Evolutionary conservation across 1,140 invertebrate species (phyloP), one percentile per base, ranked within the genome.

Genomic region (Lineus longissimus): DNA sequence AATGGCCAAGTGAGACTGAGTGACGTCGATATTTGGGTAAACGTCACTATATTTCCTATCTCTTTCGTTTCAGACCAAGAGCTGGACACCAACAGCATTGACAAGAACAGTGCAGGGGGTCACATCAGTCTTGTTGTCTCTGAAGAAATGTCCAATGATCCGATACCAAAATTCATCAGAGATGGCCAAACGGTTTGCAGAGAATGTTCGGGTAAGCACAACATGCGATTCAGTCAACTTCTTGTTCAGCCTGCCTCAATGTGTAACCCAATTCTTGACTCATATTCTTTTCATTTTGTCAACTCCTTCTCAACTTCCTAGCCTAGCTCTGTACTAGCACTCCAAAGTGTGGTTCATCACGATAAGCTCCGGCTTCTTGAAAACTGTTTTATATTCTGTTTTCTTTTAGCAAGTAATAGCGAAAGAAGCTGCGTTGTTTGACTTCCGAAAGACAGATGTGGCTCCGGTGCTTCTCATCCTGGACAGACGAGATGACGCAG

Each of bases 91-190:
- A 25, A 81, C 73, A 75, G 86, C 81, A 69, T 81, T 97, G 13
- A 87, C 89, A 36, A 86, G 95, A 71, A 89, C 88, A 57, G 87
- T 91, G 1, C 89, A 95, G 80, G 94, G 94, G 0, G 83, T 99
- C 25, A 87, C 90, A 29, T 88, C 92, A 0, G 85, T 97, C 7
- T 81, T 98, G 23, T 83, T 99, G n/a, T 93, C 95, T 0, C 79
- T 98, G 15, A 96, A 95, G 77, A 91, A 94, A 72, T 89, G 89
- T 72, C 94, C 95, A 0, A 85, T 90, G 33, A 93, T 99, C 68
- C 86, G 95, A 15, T 98, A 94, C 77, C 93, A 98, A 79, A 88
- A 86, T 30, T 91, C 90, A 47, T 98, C 95, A 15, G 88, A 90
- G 63, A 87, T 93, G 76, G 89, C 93, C 59, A 88, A 91, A 73